phyloP scores from a whole-genome alignment of 2,888 invertebrate genomes.

The Stenodera caucasica region DNA sequence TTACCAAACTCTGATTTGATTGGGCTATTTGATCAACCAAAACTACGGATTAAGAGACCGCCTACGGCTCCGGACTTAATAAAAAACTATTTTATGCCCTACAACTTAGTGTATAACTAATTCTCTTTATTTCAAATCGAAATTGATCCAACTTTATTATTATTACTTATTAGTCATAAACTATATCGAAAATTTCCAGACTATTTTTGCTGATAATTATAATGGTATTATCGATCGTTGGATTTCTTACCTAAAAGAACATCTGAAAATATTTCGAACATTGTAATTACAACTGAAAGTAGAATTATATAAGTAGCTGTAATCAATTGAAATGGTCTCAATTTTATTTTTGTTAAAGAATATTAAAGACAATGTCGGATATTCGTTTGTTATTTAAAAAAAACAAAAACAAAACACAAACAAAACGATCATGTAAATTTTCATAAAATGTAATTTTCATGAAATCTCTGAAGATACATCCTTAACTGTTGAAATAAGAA shows the following conservation, averaged over 20 bases:
- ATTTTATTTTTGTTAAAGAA: neutral
- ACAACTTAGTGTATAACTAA: constrained; percentile 7
- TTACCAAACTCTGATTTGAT: constrained; percentile 25
- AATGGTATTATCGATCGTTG: no score
- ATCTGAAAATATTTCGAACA: no score
- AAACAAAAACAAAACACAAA: neutral
- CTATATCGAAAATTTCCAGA: no score
- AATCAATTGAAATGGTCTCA: no score
- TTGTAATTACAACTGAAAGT: neutral
- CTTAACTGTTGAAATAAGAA: neutral
- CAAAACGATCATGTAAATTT: neutral
- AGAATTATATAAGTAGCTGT: no score
- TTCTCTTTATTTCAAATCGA: constrained; percentile 9
- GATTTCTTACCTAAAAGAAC: no score
- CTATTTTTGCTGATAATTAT: no score
- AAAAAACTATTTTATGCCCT: constrained; percentile 12
- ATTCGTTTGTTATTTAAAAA: neutral
- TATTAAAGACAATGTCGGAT: neutral
- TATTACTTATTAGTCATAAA: no score
- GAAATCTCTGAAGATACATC: neutral
- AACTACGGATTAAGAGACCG: constrained; percentile 14
- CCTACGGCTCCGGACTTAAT: constrained; percentile 7
- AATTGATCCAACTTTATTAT: neutral
- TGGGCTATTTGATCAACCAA: constrained; percentile 15
- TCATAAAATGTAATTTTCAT: neutral